Evolutionary conservation across 2,797 vertebrate species (phyloP), one percentile per base, ranked within the genome.

Genomic region (Gymnoscopelus microlampas): DNA sequence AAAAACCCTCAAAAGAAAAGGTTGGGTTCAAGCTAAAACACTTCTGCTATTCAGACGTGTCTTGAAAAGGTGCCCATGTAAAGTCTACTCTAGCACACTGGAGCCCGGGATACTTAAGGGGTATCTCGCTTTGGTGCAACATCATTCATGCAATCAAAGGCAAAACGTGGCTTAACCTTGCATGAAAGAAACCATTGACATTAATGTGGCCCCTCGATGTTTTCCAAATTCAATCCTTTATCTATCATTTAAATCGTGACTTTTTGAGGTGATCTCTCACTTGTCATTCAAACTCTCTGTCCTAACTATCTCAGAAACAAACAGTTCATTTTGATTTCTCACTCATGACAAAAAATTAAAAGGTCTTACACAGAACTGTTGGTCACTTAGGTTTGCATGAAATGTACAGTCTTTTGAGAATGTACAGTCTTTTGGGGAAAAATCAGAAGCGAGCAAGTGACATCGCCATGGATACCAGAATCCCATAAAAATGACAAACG

Each of bases 51-150:
- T 60, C 50, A 66, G 70, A 56, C 53, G 24, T 63, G 60, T 76
- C 19, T 68, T 85, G 81, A 88, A 59, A 50, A 3, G 15, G 63
- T 75, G 78, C 76, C 84, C 49, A 63, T 74, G 71, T 78, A 79
- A 87, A 86, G 66, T 84, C 65, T 82, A 49, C 64, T 7, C 5
- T 57, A 5, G 61, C 55, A 60, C 63, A 68, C 66, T 1, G 14
- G 62, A 72, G 47, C 26, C 29, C 4, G 2, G n/a, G 47, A 8
- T 29, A 47, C 55, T 74, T 63, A 3, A 32, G 53, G 9, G 12
- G 13, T 75, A 63, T 74, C 44, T 73, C 44, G 59, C 29, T 60
- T 73, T 57, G 68, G 53, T 54, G 10, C 53, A 55, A 66, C 29
- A 47, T 54, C 47, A 56, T 47, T 35, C 39, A 35, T 57, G 19